Percentiles rank a stretch among this genome's conserved stretches.
Conservation (phyloP, 2,113 vertebrate species). For the Eonycteris spelaea region DNA sequence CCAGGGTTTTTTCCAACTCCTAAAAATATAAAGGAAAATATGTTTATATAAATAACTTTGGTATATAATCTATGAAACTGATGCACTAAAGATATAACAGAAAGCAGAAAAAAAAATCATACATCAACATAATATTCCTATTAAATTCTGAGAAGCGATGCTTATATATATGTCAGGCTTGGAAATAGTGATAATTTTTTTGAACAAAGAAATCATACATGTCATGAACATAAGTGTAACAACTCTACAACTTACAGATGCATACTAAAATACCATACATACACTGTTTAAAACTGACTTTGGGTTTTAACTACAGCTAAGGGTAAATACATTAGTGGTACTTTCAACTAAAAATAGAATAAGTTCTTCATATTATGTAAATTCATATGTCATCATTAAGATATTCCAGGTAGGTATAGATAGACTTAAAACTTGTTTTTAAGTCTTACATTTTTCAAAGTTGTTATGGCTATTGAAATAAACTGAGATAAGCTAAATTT, state of each 20-base stretch:
- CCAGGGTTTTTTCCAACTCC: conserved; percentile 91
- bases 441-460: neutral
- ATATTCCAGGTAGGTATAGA: neutral
- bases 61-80: neutral
- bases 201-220: neutral
- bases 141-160: neutral
- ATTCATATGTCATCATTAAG: neutral
- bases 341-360: conserved; percentile 8
- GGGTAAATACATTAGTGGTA: neutral
- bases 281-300: neutral
- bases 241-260: neutral
- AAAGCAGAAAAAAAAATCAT: neutral
- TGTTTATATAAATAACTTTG: conserved; percentile 17
- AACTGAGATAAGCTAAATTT: neutral
- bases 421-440: neutral
- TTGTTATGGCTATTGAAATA: neutral
- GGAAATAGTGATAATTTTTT: neutral
- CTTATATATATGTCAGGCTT: neutral
- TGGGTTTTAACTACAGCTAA: conserved; percentile 12
- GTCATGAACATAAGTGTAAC: neutral
- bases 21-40: conserved; percentile 75
- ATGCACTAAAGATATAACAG: neutral
- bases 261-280: neutral
- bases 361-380: neutral
- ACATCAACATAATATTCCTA: neutral